Evolutionary conservation across 2,797 vertebrate species (phyloP).

Genomic region (Cephalopachus bancanus): DNA sequence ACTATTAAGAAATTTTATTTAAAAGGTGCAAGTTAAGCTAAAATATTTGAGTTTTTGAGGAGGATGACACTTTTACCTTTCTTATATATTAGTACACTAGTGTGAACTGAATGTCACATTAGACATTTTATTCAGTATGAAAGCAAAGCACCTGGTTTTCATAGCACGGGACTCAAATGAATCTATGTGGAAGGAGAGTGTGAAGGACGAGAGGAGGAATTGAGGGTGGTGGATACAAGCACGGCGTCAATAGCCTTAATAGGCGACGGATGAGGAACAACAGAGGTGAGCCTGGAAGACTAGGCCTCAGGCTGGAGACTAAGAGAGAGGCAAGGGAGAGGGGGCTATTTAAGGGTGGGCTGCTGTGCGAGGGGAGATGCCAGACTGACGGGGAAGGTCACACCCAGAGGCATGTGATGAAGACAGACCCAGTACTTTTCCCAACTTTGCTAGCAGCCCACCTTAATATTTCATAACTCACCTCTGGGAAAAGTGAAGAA

Average conservation of each 20-base stretch:
- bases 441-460: neutral
- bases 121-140: neutral
- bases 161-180: neutral
- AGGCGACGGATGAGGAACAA: too few relatives aligned
- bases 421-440: neutral
- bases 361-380: too few relatives aligned
- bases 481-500: neutral
- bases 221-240: neutral
- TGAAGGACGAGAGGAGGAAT: too few relatives aligned
- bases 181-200: neutral
- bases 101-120: neutral
- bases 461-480: neutral
- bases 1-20: neutral
- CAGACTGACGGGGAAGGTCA: neutral
- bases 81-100: neutral
- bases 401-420: neutral
- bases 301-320: neutral
- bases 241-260: neutral
- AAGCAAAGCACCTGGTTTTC: neutral
- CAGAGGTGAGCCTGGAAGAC: neutral
- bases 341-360: neutral
- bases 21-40: neutral
- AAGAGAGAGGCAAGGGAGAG: neutral
- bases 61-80: neutral
- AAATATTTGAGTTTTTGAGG: conserved; percentile 2